These are phyloP conservation scores for Saccostrea glomerata DNA, from an alignment of 1,140 invertebrate species.

Conservation along the genomic window DNA sequence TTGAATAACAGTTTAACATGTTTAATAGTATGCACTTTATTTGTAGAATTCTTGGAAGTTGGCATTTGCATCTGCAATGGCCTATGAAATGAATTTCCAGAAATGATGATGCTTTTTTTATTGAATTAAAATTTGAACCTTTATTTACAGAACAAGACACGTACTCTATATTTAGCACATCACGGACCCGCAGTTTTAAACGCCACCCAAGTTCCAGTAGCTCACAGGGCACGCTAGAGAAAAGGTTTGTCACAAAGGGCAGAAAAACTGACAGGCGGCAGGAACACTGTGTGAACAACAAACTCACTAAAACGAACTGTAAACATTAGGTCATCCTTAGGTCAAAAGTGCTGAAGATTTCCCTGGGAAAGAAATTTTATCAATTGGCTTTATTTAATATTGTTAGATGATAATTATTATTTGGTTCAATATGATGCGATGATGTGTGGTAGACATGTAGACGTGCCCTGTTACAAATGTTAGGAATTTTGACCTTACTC, in stretches of 20 bases:
- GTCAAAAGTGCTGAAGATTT: no score
- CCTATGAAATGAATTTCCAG: no score
- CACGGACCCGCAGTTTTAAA: constrained; percentile 60
- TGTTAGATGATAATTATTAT: no score
- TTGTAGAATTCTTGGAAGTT: not conserved
- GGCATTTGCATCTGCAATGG: no score
- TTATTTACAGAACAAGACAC: constrained; percentile 49
- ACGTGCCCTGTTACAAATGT: no score
- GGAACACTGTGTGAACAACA: not conserved
- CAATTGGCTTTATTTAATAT: no score
- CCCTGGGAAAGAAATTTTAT: no score
- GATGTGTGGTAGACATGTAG: no score
- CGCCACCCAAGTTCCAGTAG: constrained; percentile 38
- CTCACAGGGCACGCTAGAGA: constrained; percentile 8
- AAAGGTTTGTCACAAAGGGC: constrained; percentile 10
- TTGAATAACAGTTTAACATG: no score
- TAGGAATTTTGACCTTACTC: not conserved
- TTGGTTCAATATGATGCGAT: no score
- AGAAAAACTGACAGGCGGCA: not conserved
- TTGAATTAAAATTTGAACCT: not conserved
- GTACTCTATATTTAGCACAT: constrained; percentile 54
- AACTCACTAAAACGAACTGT: not conserved
- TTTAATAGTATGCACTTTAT: not conserved
- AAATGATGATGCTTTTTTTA: not conserved
- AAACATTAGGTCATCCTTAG: no score